phyloP scores from a whole-genome alignment of 64 coral and sea anemone species.

The Actinia equina region DNA sequence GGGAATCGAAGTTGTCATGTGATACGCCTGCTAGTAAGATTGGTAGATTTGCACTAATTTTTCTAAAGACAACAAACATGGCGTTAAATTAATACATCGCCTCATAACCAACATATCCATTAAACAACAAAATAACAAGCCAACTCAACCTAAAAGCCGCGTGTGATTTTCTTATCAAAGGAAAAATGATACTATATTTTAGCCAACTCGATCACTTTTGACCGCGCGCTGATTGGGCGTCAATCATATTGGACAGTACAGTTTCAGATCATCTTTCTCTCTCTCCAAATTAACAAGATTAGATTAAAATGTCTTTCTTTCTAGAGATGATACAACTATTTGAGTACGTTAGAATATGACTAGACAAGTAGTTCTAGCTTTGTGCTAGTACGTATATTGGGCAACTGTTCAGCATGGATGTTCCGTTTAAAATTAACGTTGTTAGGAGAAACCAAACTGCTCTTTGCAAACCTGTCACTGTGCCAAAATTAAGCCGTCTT shows the following conservation, averaged over 20 bases:
- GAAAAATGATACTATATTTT: constrained; percentile 11
- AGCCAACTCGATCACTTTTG: not conserved
- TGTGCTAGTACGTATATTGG: no score
- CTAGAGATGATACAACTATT: not conserved
- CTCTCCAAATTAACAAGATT: not conserved
- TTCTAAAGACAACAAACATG: not conserved
- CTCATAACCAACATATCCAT: not conserved
- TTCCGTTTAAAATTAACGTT: not conserved
- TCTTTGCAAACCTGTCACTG: not conserved
- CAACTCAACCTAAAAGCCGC: not conserved
- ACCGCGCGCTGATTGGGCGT: constrained; percentile 12
- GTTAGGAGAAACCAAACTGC: not conserved
- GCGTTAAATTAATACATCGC: not conserved
- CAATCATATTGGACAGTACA: not conserved
- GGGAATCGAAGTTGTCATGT: not conserved
- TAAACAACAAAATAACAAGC: not conserved
- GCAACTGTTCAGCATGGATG: no score
- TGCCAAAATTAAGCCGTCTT: not conserved
- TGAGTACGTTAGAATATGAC: no score
- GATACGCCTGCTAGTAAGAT: not conserved
- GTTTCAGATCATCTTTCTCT: constrained; percentile 1
- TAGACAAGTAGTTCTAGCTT: no score
- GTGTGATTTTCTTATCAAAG: constrained; percentile 13
- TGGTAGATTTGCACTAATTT: not conserved
- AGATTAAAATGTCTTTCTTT: not conserved